Evolutionary conservation across 2,113 vertebrate species (phyloP), one percentile per base, ranked within the genome.

Genomic region (Crocuta crocuta): DNA sequence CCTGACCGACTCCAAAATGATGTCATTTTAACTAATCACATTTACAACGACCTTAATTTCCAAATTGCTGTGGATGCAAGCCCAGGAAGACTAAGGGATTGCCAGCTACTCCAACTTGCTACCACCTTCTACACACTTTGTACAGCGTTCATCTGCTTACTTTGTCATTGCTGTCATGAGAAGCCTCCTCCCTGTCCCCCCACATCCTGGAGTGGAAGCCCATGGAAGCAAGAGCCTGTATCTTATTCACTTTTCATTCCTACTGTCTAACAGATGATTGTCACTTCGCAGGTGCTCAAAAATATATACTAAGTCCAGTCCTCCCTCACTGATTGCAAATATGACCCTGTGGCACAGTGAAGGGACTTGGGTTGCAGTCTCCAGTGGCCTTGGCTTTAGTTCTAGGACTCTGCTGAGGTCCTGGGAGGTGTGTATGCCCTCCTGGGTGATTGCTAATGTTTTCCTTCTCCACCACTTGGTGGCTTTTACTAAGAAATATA

Each of bases 51-150:
- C 8, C 58, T 61, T 61, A 23, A 61, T 61, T 61, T 61, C 21
- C 58, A 61, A 45, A 28, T 13, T 26, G 39, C 39, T 28, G 24
- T 45, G 13, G 39, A 45, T 7, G 24, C 73, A 45, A 76, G 73
- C 39, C 73, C 73, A 28, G 73, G 24, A 76, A 45, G 73, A 24
- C 73, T 1, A 13, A 65, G 63, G 61, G 48, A 15, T 6, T n/a
- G 31, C 48, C 61, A 2, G 3, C 68, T 24, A 13, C 13, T 31
- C 39, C 66, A 76, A 12, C 31, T 39, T 13, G 68, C 71, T 33
- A 3, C 53, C 19, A 6, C 33, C 45, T 35, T 1, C 17, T 11
- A 23, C 9, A 2, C 1, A 5, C 19, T 31, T 39, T 3, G 0
- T 2, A 11, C 0, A 11, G 26, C 2, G 26, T 48, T 23, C 24